Percentiles rank a stretch among this genome's conserved stretches.
Conservation (phyloP, 2,888 invertebrate genomes). For the Mythimna loreyi region DNA sequence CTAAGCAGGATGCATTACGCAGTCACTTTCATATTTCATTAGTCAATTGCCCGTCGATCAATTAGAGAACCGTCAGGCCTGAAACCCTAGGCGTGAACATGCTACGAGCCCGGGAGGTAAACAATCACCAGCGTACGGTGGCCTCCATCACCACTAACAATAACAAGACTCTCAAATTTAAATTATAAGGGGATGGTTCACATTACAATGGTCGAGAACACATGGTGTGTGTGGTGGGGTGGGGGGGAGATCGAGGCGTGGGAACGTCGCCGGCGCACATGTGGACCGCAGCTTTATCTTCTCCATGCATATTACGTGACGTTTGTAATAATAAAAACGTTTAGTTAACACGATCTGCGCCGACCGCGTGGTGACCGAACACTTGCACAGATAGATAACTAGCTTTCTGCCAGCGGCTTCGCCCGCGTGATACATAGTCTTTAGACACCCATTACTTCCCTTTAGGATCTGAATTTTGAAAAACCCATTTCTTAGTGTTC, state of each 20-base stretch:
- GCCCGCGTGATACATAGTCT: too few relatives aligned
- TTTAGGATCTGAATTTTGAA: too few relatives aligned
- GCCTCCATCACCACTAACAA: slow-evolving; percentile 64
- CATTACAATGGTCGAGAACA: slow-evolving; percentile 78
- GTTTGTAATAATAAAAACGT: slow-evolving; percentile 84
- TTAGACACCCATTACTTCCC: too few relatives aligned
- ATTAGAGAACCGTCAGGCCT: slow-evolving; percentile 82
- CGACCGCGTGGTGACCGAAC: slow-evolving; percentile 75
- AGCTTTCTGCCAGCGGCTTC: too few relatives aligned
- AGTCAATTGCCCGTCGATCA: slow-evolving; percentile 87
- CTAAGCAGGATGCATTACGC: slow-evolving; percentile 68
- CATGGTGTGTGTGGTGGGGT: slow-evolving; percentile 72
- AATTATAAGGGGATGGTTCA: slow-evolving; percentile 71
- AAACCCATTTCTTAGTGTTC: too few relatives aligned
- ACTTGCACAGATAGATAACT: slow-evolving; percentile 80
- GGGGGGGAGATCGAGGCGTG: slow-evolving; percentile 76
- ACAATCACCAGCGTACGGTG: slow-evolving; percentile 73
- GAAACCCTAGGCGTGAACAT: slow-evolving; percentile 87
- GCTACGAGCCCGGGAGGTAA: slow-evolving; percentile 86
- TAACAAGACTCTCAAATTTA: slow-evolving; percentile 58
- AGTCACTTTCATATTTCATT: slow-evolving; percentile 79
- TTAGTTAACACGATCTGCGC: slow-evolving; percentile 82
- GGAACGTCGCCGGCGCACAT: slow-evolving; percentile 86
- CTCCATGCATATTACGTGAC: slow-evolving; percentile 82
- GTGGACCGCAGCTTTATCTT: slow-evolving; percentile 89